Evolutionary conservation across 1,140 invertebrate species (phyloP).

Genomic region (Lysiphlebus fabarum): DNA sequence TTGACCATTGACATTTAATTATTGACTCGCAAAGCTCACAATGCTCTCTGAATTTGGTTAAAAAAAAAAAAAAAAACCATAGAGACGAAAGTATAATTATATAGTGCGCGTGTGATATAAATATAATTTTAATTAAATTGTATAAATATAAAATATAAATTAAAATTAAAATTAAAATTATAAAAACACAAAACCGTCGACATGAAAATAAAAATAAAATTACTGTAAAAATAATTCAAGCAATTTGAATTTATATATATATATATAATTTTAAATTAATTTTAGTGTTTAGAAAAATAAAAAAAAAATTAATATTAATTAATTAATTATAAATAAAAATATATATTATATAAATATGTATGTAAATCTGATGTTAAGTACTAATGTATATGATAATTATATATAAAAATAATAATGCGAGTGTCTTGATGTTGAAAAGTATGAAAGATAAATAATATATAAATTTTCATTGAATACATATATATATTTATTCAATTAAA

Average conservation of each 20-base stretch:
- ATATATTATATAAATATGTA: background rate
- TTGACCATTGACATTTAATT: too few species aligned
- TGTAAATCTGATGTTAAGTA: background rate
- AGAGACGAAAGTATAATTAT: conserved; percentile 18
- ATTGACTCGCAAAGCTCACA: too few species aligned
- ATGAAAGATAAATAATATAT: background rate
- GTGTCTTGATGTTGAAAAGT: conserved; percentile 1
- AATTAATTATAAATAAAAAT: background rate
- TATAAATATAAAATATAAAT: background rate
- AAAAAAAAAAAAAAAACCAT: too few species aligned
- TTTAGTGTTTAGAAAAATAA: too few species aligned
- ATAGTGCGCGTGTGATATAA: conserved; percentile 18
- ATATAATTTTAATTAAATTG: conserved; percentile 17
- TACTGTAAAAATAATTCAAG: too few species aligned
- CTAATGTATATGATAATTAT: background rate
- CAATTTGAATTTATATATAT: too few species aligned
- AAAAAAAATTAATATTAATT: too few species aligned
- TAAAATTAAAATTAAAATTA: background rate
- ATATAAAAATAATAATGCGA: background rate
- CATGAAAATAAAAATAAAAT: background rate
- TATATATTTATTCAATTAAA: too few species aligned
- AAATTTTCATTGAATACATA: too few species aligned
- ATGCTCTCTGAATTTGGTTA: too few species aligned
- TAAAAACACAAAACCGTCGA: background rate
- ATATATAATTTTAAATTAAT: too few species aligned